phyloP scores from a whole-genome alignment of 2,797 vertebrate genomes.

The Rhinatrema bivittatum region DNA sequence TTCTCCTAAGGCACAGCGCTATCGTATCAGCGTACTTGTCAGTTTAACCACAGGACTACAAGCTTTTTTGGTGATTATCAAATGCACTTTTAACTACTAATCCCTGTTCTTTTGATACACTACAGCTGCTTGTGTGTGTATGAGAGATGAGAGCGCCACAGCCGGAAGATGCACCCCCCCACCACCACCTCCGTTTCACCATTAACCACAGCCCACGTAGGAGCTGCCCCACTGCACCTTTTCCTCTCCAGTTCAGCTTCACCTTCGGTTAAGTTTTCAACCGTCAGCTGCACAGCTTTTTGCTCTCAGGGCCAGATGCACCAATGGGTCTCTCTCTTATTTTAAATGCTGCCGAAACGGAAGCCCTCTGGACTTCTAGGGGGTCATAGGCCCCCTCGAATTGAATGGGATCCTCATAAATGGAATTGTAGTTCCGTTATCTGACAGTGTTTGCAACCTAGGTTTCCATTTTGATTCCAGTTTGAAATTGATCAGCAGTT shows the following conservation, averaged over 20 bases:
- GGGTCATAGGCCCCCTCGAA: no score
- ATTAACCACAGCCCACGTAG: not conserved
- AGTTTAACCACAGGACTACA: constrained; percentile 37
- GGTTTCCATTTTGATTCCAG: no score
- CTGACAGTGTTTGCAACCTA: no score
- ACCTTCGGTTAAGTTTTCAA: not conserved
- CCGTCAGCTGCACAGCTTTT: not conserved
- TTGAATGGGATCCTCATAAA: no score
- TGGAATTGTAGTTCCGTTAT: no score
- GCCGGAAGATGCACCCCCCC: constrained; percentile 28
- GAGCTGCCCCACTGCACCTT: not conserved
- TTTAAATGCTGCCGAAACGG: no score
- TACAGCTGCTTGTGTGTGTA: constrained; percentile 31
- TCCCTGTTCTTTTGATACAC: constrained; percentile 23
- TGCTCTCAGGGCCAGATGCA: no score
- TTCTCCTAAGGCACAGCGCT: not conserved
- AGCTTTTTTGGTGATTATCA: constrained; percentile 25
- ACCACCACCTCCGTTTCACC: no score
- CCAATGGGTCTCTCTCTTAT: no score
- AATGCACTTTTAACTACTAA: constrained; percentile 28
- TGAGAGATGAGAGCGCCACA: constrained; percentile 21
- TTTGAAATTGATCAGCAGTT: no score
- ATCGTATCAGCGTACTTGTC: constrained; percentile 39
- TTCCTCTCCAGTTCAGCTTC: not conserved
- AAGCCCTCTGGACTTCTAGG: no score